Evolutionary conservation across 2,797 vertebrate species (phyloP), one percentile per base, ranked within the genome.

Genomic region (Coregonus sp.): DNA sequence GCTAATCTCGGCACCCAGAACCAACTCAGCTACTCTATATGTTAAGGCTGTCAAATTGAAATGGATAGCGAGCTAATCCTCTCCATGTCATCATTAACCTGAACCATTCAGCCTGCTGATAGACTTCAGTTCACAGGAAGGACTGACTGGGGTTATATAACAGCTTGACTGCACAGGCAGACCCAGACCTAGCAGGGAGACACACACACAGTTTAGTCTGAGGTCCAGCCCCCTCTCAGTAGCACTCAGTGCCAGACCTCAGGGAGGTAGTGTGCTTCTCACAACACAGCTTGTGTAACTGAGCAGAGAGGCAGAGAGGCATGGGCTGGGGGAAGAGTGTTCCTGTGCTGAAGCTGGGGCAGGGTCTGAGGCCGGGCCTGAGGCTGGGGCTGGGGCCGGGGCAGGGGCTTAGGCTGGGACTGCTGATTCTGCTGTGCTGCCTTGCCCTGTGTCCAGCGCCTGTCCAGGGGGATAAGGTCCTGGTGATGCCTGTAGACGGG

Each of bases 401-500:
- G n/a, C 4, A 5, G 59, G n/a, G 59, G 59, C 59, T 20, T 7
- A 20, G 59, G 20, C 81, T 86, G 59, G 87, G 88, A 29, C 81
- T 93, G 69, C 40, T 89, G 47, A 84, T 71, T 33, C 86, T 78
- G 86, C 76, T 94, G 61, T 89, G 86, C 77, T 89, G 80, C 79
- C 82, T 87, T 76, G 76, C 74, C 70, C 69, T 84, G 75, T 83
- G n/a, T 61, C 59, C 59, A 25, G 1, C 78, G 75, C 73, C 84
- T 0, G 88, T 85, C 29, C 70, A 89, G 7, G 93, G 90, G 71
- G 90, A 87, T 9, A 94, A 93, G 75, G 84, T 95, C 25, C 85
- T 95, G 76, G 93, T 92, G 14, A 11, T 93, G 79, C 93, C 95
- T 4, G 88, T 93, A 74, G 94, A 95, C 35, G 94, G 94, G 12